Percentiles rank a stretch among this genome's conserved stretches.
These are phyloP conservation scores for Megalonaias nervosa DNA, from an alignment of 1,140 invertebrate genomes.

Conservation along the genomic window DNA sequence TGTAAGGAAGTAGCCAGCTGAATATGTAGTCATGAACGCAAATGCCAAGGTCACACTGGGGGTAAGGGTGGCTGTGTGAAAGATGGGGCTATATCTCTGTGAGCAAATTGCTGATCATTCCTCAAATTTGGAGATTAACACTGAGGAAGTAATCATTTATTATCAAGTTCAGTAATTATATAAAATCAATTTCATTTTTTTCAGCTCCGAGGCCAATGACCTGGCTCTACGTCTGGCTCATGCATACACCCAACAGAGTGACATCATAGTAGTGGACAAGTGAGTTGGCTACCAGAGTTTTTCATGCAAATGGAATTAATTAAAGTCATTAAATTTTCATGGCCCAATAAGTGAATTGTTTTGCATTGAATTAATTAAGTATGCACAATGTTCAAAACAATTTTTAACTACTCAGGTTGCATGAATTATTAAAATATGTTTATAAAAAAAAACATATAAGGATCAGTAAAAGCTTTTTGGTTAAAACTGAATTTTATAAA, in stretches of 20 bases:
- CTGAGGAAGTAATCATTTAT: background rate
- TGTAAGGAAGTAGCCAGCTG: no score
- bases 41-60: background rate
- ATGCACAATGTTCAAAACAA: no score
- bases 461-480: no score
- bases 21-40: background rate
- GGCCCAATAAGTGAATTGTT: background rate
- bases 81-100: background rate
- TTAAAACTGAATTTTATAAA: no score
- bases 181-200: constrained; percentile 9
- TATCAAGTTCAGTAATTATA: background rate
- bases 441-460: no score
- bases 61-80: background rate
- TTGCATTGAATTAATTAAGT: no score
- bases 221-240: constrained; percentile 92
- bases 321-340: background rate
- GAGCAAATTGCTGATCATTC: no score
- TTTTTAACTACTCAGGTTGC: no score
- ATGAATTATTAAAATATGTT: no score
- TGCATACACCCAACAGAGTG: constrained; percentile 88
- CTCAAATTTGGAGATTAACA: background rate
- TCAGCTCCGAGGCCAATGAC: constrained; percentile 98
- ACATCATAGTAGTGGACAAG: constrained; percentile 97
- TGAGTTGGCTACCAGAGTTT: constrained; percentile 77
- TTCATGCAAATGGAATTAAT: background rate